Base-by-base conservation (phyloP, 2,888 invertebrate genomes). In the Aplocera efformata region DNA sequence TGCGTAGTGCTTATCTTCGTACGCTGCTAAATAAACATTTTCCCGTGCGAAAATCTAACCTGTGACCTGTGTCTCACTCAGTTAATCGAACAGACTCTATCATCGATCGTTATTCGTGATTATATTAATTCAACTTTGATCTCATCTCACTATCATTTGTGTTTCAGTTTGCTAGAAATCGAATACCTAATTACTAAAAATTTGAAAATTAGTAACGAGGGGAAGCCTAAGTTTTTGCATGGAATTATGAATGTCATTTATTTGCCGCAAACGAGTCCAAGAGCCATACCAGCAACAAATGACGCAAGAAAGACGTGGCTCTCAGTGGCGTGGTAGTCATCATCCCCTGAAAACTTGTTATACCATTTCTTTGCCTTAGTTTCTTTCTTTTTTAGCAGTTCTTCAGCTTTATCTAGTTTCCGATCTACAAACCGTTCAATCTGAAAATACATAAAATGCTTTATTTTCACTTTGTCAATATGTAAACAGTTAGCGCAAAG, bases 391-490 rank as follows among this genome's bases (percentile, higher is more conserved):
- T 92, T 93, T 48, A 95, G 60, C 43, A 92, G 67, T 58, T 91
- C 91, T 79, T 95, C 95, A 37, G 94, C 95, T 83, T 93, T 93
- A 68, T 95, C 94, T 53, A 95, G 58, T 84, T 96, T 95, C 56
- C 92, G 92, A 72, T 96, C 95, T 51, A 96, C 92, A 89, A 89
- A 95, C 72, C 93, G 90, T 79, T 94, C 96, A 60, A 94, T 91
- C 95, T 96, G 86, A 31, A 90, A 82, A 64, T 33, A 49, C 36
- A 52, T 52, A 52, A 17, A 3, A 17, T 17, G 13, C 5, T 17
- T 3, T 3, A 17, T 17, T 17, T 17, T 2, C 5, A 17, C 3
- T 17, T 17, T 17, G 13, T 3, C 5, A 17, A 5, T 17, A n/a
- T n/a, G n/a, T n/a, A n/a, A n/a, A 2, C 13, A 17, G 13, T 17